These are phyloP conservation scores for Tenebrosternarchus preto DNA, from an alignment of 2,113 vertebrate genomes.

Conservation along the genomic window DNA sequence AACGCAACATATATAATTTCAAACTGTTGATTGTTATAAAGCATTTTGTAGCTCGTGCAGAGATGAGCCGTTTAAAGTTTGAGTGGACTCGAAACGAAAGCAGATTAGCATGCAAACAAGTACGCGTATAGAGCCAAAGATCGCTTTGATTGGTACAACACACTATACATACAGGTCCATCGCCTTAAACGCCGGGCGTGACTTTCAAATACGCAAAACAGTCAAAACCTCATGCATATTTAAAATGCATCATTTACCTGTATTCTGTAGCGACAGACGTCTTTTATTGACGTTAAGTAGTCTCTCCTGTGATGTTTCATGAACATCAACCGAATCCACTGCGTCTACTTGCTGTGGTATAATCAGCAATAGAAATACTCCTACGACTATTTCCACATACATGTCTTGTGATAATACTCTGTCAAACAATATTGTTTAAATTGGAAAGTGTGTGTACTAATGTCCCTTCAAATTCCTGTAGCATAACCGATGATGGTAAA, in stretches of 20 bases:
- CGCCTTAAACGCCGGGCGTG: too few relatives aligned
- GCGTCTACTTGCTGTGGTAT: constrained; percentile 66
- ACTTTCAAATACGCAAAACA: too few relatives aligned
- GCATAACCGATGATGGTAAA: constrained; percentile 20
- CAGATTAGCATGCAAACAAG: too few relatives aligned
- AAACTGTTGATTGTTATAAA: too few relatives aligned
- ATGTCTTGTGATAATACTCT: constrained; percentile 52
- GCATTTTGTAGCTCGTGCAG: too few relatives aligned
- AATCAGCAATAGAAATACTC: constrained; percentile 69
- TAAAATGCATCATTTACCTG: constrained; percentile 75
- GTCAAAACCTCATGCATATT: not conserved
- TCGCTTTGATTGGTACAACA: too few relatives aligned
- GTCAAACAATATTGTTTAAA: not conserved
- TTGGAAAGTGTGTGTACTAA: not conserved
- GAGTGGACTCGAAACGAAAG: too few relatives aligned
- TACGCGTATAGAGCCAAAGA: too few relatives aligned
- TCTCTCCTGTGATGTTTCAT: constrained; percentile 76
- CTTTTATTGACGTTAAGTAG: constrained; percentile 69
- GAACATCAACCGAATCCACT: constrained; percentile 73
- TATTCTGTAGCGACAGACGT: constrained; percentile 83
- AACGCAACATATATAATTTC: too few relatives aligned
- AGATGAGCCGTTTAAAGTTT: too few relatives aligned
- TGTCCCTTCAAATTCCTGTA: not conserved
- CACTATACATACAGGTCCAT: too few relatives aligned
- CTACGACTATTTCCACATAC: constrained; percentile 62